A percentile compares a stretch with the other conserved stretches of the same genome.
These are phyloP conservation scores for Drosophila longiperda DNA, from an alignment of 2,888 invertebrate species.

Conservation along the genomic window DNA sequence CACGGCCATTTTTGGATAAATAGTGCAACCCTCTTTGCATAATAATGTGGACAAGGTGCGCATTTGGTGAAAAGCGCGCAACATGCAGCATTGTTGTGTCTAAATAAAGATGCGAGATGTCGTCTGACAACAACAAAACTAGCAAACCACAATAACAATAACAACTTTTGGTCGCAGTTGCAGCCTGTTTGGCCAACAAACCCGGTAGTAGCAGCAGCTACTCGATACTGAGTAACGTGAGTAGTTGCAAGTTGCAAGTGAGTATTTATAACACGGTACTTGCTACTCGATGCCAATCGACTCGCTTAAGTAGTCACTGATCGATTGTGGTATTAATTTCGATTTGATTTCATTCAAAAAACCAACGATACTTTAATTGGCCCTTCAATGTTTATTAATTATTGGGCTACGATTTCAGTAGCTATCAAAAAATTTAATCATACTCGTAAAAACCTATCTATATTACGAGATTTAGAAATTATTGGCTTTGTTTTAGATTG, in stretches of 20 bases:
- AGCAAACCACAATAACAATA: constrained; percentile 30
- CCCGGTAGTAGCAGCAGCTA: constrained; percentile 67
- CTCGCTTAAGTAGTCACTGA: constrained; percentile 11
- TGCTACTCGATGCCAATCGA: constrained; percentile 5
- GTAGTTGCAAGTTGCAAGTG: not conserved
- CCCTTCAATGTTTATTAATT: not conserved
- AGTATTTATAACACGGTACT: constrained; percentile 13
- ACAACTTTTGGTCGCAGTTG: constrained; percentile 47
- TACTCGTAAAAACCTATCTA: not conserved
- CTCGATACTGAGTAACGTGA: not conserved
- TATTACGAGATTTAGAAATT: not conserved
- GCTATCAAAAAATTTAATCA: not conserved
- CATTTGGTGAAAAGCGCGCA: constrained; percentile 79
- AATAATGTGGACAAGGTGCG: constrained; percentile 83
- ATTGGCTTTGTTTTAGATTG: not conserved
- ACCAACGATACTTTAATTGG: not conserved
- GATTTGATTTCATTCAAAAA: not conserved
- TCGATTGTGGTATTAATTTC: constrained; percentile 10
- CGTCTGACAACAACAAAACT: constrained; percentile 44
- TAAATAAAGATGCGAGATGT: constrained; percentile 77
- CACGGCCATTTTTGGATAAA: constrained; percentile 84
- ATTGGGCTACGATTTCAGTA: not conserved
- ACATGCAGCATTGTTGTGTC: constrained; percentile 79
- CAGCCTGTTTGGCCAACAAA: constrained; percentile 49
- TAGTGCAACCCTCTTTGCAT: constrained; percentile 85